Percentiles rank a stretch among this genome's conserved stretches.
Conservation (phyloP, 2,797 vertebrate species). For the Trachops cirrhosus region DNA sequence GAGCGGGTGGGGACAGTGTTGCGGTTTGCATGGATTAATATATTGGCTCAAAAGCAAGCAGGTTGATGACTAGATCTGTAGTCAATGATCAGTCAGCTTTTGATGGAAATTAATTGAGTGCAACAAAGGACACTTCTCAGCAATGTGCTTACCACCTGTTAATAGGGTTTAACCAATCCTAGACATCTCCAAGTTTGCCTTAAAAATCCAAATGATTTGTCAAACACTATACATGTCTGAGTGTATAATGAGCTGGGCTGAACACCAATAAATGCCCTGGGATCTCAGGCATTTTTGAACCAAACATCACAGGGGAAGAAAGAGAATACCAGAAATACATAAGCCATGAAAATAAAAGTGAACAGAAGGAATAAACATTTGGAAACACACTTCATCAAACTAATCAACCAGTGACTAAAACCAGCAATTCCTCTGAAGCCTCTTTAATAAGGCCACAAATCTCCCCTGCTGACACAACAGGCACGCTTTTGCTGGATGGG, state of each 20-base stretch:
- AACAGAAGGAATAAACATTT: constrained; percentile 60
- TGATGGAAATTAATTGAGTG: constrained; percentile 66
- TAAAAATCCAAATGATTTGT: constrained; percentile 57
- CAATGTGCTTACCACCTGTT: constrained; percentile 79
- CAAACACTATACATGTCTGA: constrained; percentile 44
- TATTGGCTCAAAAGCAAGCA: constrained; percentile 38
- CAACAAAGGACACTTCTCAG: constrained; percentile 66
- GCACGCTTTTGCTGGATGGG: neutral
- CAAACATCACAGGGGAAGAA: constrained; percentile 50
- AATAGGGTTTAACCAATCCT: neutral
- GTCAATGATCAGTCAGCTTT: constrained; percentile 52
- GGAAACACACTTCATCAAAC: constrained; percentile 64
- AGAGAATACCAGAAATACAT: constrained; percentile 47
- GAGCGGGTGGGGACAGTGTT: constrained; percentile 13
- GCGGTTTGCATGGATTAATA: constrained; percentile 61
- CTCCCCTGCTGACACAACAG: neutral
- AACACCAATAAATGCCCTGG: constrained; percentile 23
- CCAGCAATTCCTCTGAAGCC: constrained; percentile 39
- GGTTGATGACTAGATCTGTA: constrained; percentile 67
- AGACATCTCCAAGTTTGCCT: neutral
- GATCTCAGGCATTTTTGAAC: constrained; percentile 54
- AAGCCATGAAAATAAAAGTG: constrained; percentile 57
- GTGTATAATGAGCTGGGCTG: constrained; percentile 48
- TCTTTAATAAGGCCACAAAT: constrained; percentile 10
- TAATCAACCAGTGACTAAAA: constrained; percentile 58